Conservation (phyloP, 2,888 invertebrate species). For the Caenorhabditis sp. region DNA sequence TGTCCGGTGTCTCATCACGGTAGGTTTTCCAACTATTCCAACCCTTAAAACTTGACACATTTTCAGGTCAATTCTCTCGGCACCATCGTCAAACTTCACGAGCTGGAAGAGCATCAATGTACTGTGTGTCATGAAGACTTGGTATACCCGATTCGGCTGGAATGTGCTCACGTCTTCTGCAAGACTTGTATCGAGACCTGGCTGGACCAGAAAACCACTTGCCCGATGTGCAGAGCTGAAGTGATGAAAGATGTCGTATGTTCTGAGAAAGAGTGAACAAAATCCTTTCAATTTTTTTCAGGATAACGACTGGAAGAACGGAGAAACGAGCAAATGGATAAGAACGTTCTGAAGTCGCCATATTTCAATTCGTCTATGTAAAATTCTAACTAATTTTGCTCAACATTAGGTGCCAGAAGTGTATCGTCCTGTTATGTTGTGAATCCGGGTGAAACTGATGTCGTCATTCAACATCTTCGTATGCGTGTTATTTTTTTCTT, state of each 20-base stretch:
- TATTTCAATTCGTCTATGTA: neutral
- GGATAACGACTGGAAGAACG: constrained; percentile 65
- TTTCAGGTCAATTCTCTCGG: constrained; percentile 45
- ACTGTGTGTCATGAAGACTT: constrained; percentile 54
- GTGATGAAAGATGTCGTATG: constrained; percentile 60
- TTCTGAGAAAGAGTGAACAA: neutral
- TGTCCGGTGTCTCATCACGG: constrained; percentile 16
- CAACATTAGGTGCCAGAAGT: constrained; percentile 2
- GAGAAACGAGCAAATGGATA: constrained; percentile 51
- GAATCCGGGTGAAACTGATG: constrained; percentile 1
- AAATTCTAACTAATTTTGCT: neutral
- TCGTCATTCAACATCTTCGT: constrained; percentile 27
- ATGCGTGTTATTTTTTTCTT: neutral
- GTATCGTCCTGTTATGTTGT: neutral
- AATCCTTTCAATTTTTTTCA: neutral
- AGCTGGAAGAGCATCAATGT: constrained; percentile 24
- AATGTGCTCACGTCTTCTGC: constrained; percentile 80
- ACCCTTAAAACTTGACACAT: neutral
- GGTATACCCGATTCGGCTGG: constrained; percentile 59
- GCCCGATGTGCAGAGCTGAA: constrained; percentile 77
- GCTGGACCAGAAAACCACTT: constrained; percentile 77
- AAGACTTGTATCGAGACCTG: constrained; percentile 79
- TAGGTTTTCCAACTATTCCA: neutral
- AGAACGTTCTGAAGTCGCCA: constrained; percentile 34
- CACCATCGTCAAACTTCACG: constrained; percentile 3